Evolutionary conservation across 2,888 invertebrate genomes (phyloP), one percentile per base, ranked within the genome.

Genomic region (Aquatica leii): DNA sequence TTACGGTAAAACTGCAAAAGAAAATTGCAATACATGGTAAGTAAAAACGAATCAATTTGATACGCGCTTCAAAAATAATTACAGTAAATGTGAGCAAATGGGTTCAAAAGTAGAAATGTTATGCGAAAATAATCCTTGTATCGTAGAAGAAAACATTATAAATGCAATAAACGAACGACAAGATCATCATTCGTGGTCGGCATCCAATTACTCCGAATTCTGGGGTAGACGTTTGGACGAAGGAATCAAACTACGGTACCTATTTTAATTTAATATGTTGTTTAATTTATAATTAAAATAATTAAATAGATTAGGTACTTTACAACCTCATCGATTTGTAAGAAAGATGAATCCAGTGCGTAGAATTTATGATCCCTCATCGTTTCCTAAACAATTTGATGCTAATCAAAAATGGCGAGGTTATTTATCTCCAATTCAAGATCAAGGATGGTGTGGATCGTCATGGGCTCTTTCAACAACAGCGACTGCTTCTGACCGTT

Each of bases 401-500:
- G 85, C 94, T 0, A 83, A 92, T 11, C 78, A 82, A 0, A 85
- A 86, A 53, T 97, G 97, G 97, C 87, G 88, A 0, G 83, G 84
- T 1, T 86, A 85, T 71, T 90, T 97, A 53, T 87, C 91, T 0
- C 87, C 86, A 0, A 81, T 92, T 2, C 84, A 85, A 2, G 91
- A 92, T 80, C 92, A 92, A 81, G 88, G 88, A 66, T 88, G 88
- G 88, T 84, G 97, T 77, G 97, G 93, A 0, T 88, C 96, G 0
- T 97, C 96, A 1, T 98, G 97, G 97, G 97, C 95, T 0, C 86
- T 97, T 20, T 92, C 95, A 0, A 92, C 96, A 0, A 90, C 91
- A 9, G 87, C 89, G 11, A 90, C 94, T 37, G 91, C 91, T 57
- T 90, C 92, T 52, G 93, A 93, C 80, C 87, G 94, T 75, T 90